These are phyloP conservation scores for Apamea epomidion DNA, from an alignment of 2,888 invertebrate genomes.

Conservation along the genomic window DNA sequence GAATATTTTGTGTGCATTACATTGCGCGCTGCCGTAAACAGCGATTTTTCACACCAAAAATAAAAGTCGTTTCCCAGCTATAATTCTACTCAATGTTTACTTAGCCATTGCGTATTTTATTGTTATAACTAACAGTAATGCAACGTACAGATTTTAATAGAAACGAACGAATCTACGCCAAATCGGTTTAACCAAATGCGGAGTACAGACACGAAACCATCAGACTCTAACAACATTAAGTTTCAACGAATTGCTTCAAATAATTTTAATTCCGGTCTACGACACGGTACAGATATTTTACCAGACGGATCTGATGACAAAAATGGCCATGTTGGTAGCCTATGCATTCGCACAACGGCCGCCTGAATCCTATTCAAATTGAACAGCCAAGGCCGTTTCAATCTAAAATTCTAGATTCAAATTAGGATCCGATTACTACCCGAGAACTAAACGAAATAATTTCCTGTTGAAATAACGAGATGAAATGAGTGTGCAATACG, in stretches of 20 bases:
- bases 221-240: not conserved
- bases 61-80: not conserved
- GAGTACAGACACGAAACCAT: not conserved
- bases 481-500: not conserved
- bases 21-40: not conserved
- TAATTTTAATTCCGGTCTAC: not conserved
- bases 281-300: not conserved
- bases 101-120: not conserved
- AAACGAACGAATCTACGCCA: not conserved
- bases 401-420: slow-evolving; percentile 5
- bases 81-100: not conserved
- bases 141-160: not conserved
- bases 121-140: not conserved
- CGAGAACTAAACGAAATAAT: slow-evolving; percentile 1
- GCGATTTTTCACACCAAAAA: not conserved
- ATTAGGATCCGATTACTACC: not conserved
- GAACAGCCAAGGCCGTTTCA: slow-evolving; percentile 6
- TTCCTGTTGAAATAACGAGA: slow-evolving; percentile 6
- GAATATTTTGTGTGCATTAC: not conserved
- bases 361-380: slow-evolving; percentile 1
- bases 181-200: not conserved
- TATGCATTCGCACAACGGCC: not conserved
- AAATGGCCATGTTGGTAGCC: not conserved
- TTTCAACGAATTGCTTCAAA: not conserved
- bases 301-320: not conserved